Base-by-base conservation (phyloP, 1,140 invertebrate species). In the Samia ricini region DNA sequence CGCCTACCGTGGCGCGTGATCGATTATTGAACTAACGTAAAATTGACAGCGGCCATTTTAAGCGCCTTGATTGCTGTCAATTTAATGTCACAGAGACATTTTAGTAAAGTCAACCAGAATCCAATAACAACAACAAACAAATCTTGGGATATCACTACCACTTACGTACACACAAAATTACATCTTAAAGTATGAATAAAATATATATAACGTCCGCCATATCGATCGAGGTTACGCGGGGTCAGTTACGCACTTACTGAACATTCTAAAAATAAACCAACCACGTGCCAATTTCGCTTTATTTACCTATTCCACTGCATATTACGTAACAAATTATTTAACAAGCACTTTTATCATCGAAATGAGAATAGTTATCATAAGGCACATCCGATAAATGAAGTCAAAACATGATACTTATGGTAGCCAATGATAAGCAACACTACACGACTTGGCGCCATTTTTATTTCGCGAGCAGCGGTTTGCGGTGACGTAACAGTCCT, bases 391-490 rank as follows among this genome's bases (percentile, higher is more conserved):
- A 42, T 42, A 42, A 42, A 42, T 42, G n/a, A 42, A 42, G 33
- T 42, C 33, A 42, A 42, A 42, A 42, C 33, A 42, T 15, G 33
- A 42, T 42, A 42, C 33, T 42, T 42, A 42, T 42, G 33, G 33
- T 42, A 42, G 7, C 15, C 33, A 42, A 18, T 71, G 65, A 72
- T 72, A 77, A 77, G 63, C 64, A 71, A 78, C 79, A 76, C 78
- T 79, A 74, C 75, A 74, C 75, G 78, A 76, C 77, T 90, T 91
- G 89, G 88, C 90, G 90, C 90, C 90, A 91, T 91, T 91, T 91
- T 91, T 82, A 76, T 88, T 89, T 89, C 62, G 65, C 55, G 70
- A 76, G 71, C 74, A 72, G 69, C 75, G 73, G 74, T 76, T 63
- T 65, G 71, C 60, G 76, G 70, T 88, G 85, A 89, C 87, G 85